Conservation (phyloP, 1,140 invertebrate species). For the Varroa destructor region DNA sequence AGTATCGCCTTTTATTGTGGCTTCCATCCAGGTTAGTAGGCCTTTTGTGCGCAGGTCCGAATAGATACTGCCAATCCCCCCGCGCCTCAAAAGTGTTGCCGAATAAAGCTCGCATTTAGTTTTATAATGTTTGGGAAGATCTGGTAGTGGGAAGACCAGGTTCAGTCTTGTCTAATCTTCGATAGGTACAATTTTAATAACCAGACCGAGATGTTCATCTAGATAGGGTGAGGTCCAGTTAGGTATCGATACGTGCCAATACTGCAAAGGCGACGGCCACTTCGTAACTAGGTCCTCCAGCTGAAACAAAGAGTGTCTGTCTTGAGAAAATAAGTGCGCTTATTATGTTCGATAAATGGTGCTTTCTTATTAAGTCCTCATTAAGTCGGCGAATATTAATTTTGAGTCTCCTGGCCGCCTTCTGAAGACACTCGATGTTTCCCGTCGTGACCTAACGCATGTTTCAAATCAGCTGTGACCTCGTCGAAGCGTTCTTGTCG, state of each 20-base stretch:
- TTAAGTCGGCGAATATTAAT: background rate
- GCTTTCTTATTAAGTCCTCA: background rate
- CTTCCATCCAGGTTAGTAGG: background rate
- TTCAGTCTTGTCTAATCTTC: slow-evolving; percentile 2
- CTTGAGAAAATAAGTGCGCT: slow-evolving; percentile 14
- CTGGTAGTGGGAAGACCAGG: slow-evolving; percentile 17
- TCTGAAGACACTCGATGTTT: slow-evolving; percentile 36
- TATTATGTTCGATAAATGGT: slow-evolving; percentile 1
- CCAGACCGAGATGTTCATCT: slow-evolving; percentile 9
- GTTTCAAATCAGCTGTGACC: slow-evolving; percentile 55
- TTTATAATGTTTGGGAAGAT: background rate
- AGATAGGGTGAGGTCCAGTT: slow-evolving; percentile 5
- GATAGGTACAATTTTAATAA: slow-evolving; percentile 20
- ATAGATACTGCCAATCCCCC: background rate
- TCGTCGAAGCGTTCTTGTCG: slow-evolving; percentile 73
- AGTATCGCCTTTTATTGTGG: slow-evolving; percentile 5
- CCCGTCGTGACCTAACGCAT: slow-evolving; percentile 84
- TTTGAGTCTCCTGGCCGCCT: background rate
- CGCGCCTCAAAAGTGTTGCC: background rate
- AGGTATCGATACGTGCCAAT: background rate
- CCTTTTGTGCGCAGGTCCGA: slow-evolving; percentile 20
- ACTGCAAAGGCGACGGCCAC: background rate
- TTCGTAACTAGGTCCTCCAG: background rate
- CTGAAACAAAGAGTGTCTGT: background rate
- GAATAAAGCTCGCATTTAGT: background rate